A percentile compares a stretch with the other conserved stretches of the same genome.
Conservation (phyloP, 1,140 invertebrate species). For the Tenebrio molitor region DNA sequence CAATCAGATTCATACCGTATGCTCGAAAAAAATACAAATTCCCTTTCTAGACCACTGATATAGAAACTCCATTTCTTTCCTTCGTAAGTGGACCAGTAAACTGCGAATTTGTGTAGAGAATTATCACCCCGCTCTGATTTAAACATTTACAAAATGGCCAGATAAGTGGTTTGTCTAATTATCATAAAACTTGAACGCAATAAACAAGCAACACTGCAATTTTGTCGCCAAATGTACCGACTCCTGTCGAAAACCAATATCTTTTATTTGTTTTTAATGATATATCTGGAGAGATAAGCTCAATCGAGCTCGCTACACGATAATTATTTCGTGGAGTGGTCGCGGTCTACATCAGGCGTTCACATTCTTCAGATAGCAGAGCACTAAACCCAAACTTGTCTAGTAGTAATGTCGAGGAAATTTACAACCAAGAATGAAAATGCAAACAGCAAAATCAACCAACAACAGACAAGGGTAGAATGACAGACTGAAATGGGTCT, state of each 20-base stretch:
- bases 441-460: too few species aligned
- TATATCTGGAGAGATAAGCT: background rate
- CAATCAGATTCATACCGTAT: constrained; percentile 16
- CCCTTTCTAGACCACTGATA: too few species aligned
- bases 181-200: constrained; percentile 1
- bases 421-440: too few species aligned
- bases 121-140: too few species aligned
- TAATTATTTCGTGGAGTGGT: background rate
- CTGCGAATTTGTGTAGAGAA: background rate
- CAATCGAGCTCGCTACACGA: background rate
- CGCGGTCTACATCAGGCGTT: background rate
- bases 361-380: constrained; percentile 7
- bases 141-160: background rate
- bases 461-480: too few species aligned
- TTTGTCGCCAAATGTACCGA: background rate
- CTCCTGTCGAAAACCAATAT: too few species aligned
- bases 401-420: constrained; percentile 7
- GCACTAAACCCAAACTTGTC: constrained; percentile 9
- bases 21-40: constrained; percentile 8
- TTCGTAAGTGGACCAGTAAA: too few species aligned
- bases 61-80: background rate
- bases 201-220: background rate
- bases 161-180: constrained; percentile 21
- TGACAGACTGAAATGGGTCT: too few species aligned
- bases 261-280: background rate